A percentile compares a stretch with the other conserved stretches of the same genome.
Evolutionary conservation across 1,140 invertebrate species (phyloP).

Genomic region (Conopomorpha cramerella): DNA sequence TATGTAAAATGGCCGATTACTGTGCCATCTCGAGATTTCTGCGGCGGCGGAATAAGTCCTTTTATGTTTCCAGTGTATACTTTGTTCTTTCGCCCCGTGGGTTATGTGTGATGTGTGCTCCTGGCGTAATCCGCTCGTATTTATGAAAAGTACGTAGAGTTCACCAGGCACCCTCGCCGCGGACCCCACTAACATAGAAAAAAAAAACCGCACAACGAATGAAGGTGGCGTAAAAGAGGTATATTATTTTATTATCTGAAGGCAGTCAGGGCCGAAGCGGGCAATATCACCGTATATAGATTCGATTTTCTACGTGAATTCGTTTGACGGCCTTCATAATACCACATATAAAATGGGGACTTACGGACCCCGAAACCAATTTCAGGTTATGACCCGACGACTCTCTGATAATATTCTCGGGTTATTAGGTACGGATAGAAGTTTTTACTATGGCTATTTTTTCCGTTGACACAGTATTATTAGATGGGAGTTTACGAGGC

Average conservation of each 20-base stretch:
- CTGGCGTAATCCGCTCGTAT: too few species aligned
- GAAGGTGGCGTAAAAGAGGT: too few species aligned
- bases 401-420: constrained; percentile 55
- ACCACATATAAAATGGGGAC: constrained; percentile 60
- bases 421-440: constrained; percentile 15
- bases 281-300: constrained; percentile 58
- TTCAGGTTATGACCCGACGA: constrained; percentile 55
- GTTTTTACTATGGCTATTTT: constrained; percentile 35
- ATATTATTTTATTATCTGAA: not conserved
- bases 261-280: constrained; percentile 14
- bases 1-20: constrained; percentile 58
- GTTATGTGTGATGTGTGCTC: too few species aligned
- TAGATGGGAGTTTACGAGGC: constrained; percentile 42
- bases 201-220: too few species aligned
- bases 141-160: too few species aligned
- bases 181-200: too few species aligned
- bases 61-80: constrained; percentile 50
- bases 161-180: too few species aligned
- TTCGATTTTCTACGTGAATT: constrained; percentile 62
- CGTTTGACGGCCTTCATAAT: constrained; percentile 61
- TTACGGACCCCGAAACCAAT: constrained; percentile 60
- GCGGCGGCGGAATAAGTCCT: constrained; percentile 33
- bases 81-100: constrained; percentile 47
- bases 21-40: constrained; percentile 46
- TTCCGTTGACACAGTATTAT: constrained; percentile 47